phyloP scores from a whole-genome alignment of 2,888 invertebrate genomes.

The Apamea crenata region DNA sequence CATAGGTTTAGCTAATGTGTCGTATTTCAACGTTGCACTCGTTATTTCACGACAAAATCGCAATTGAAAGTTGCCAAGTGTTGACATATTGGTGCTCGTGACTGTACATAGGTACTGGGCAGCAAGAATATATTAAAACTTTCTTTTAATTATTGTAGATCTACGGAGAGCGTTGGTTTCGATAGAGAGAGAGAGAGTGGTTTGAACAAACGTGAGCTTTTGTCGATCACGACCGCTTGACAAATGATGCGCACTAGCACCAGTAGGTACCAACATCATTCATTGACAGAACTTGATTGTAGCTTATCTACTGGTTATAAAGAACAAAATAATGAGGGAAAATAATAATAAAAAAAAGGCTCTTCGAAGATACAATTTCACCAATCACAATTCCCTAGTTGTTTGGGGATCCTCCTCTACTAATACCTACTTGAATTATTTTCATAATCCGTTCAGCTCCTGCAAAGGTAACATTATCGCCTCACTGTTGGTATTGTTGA shows the following conservation, averaged over 20 bases:
- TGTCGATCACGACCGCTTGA: constrained; percentile 28
- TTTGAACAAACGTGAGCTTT: constrained; percentile 23
- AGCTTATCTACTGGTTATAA: constrained; percentile 18
- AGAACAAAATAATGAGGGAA: not conserved
- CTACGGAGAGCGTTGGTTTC: not conserved
- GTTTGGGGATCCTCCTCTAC: not conserved
- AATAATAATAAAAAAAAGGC: not conserved
- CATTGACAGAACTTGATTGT: constrained; percentile 8
- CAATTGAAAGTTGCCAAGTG: too few species aligned
- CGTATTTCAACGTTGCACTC: too few species aligned
- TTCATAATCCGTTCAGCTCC: not conserved
- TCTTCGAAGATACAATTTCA: not conserved
- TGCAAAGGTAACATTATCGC: not conserved
- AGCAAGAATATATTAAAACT: not conserved
- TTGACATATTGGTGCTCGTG: too few species aligned
- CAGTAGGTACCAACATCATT: constrained; percentile 7
- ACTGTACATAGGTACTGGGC: too few species aligned
- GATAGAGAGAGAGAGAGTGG: constrained; percentile 27
- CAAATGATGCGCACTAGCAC: constrained; percentile 23
- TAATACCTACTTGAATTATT: not conserved
- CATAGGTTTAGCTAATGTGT: too few species aligned
- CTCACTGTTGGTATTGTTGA: not conserved
- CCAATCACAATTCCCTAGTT: not conserved
- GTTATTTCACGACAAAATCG: too few species aligned
- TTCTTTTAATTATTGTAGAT: constrained; percentile 13